Evolutionary conservation across 2,113 vertebrate species (phyloP).

Genomic region (Melospiza melodia): DNA sequence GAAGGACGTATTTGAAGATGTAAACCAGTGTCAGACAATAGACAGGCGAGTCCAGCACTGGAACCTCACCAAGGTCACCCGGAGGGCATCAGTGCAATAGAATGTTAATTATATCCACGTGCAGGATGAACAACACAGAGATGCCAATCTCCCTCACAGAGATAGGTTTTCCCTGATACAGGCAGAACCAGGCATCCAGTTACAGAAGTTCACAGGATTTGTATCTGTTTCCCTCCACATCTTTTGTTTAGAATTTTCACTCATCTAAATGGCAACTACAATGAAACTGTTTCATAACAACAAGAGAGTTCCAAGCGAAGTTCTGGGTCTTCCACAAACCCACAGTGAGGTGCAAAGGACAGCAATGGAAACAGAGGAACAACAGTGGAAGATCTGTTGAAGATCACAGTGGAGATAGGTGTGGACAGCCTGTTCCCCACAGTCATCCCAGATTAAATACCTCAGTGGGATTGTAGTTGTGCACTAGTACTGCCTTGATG

Average conservation of each 20-base stretch:
- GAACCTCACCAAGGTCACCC: conserved; percentile 42
- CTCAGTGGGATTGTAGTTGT: not conserved
- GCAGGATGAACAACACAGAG: not conserved
- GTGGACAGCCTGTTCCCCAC: not conserved
- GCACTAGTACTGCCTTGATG: not conserved
- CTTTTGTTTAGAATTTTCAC: not conserved
- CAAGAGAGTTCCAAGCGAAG: not conserved
- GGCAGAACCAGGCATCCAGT: not conserved
- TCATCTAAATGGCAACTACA: not conserved
- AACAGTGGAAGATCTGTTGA: not conserved
- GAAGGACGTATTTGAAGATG: conserved; percentile 44
- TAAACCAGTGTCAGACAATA: conserved; percentile 34
- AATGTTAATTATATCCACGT: conserved; percentile 47
- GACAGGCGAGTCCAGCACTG: conserved; percentile 3
- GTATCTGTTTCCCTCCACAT: not conserved
- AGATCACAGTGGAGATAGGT: not conserved
- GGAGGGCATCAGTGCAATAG: not conserved
- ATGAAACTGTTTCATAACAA: not conserved
- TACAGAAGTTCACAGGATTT: not conserved
- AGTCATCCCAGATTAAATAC: not conserved
- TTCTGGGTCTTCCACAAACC: not conserved
- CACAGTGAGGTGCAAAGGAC: not conserved
- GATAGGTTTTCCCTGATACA: not conserved
- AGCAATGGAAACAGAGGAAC: not conserved
- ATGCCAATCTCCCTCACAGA: not conserved